These are phyloP conservation scores for Anthophora plumipes DNA, from an alignment of 2,888 invertebrate genomes.

Conservation along the genomic window DNA sequence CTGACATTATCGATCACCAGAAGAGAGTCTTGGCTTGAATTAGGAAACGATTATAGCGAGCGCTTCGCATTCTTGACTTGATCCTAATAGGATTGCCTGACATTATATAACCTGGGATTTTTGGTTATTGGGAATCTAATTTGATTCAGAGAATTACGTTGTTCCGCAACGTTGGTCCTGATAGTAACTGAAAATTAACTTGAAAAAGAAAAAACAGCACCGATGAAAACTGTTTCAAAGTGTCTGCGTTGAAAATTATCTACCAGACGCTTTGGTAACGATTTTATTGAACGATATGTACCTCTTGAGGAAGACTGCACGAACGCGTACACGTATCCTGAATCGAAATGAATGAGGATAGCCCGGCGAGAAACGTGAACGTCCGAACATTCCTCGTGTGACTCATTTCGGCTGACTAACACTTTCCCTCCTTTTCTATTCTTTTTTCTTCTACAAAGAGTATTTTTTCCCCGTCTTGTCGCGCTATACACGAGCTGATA, in stretches of 20 bases:
- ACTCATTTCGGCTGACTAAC: slow-evolving; percentile 36
- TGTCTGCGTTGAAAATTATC: not conserved
- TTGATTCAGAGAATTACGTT: not conserved
- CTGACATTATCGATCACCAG: not conserved
- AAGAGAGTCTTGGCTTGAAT: not conserved
- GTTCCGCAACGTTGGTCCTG: too few relatives aligned
- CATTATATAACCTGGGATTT: not conserved
- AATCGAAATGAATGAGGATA: slow-evolving; percentile 26
- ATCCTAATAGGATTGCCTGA: not conserved
- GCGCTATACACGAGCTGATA: slow-evolving; percentile 16
- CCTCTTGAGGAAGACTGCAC: not conserved
- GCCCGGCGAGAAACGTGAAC: slow-evolving; percentile 27
- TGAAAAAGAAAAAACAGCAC: too few relatives aligned
- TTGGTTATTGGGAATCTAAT: not conserved
- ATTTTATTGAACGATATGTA: not conserved
- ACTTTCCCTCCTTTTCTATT: not conserved
- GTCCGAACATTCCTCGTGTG: slow-evolving; percentile 33
- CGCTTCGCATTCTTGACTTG: not conserved
- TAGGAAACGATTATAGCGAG: not conserved
- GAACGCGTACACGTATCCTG: not conserved
- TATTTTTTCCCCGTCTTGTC: slow-evolving; percentile 7
- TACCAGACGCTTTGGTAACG: not conserved
- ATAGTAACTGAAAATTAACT: too few relatives aligned
- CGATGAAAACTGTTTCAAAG: not conserved
- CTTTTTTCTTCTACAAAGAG: not conserved